Evolutionary conservation across 2,797 vertebrate genomes (phyloP).

Genomic region (Chelidonichthys spinosus): DNA sequence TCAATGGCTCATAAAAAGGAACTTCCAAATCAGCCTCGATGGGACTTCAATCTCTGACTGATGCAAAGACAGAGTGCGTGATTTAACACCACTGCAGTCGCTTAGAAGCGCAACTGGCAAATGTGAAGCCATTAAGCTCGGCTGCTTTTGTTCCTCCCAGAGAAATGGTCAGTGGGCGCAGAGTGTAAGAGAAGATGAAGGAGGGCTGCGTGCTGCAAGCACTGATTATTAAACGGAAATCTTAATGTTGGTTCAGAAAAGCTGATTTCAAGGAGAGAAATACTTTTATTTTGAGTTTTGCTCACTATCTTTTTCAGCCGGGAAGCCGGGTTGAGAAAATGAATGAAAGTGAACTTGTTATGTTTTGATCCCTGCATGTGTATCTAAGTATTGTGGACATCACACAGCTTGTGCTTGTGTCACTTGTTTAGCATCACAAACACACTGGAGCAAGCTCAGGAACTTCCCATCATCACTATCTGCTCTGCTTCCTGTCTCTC

Average conservation of each 20-base stretch:
- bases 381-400: constrained; percentile 8
- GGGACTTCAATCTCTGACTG: constrained; percentile 13
- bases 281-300: background rate
- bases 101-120: background rate
- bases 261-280: background rate
- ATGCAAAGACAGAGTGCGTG: constrained; percentile 2
- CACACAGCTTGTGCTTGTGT: background rate
- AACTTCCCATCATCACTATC: background rate
- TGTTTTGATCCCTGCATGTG: constrained; percentile 5
- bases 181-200: constrained; percentile 11
- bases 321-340: background rate
- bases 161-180: constrained; percentile 10
- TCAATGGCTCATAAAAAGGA: constrained; percentile 3
- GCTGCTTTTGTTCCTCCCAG: constrained; percentile 27
- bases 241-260: constrained; percentile 1
- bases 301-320: background rate
- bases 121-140: constrained; percentile 15
- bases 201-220: constrained; percentile 1
- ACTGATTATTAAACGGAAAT: constrained; percentile 38
- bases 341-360: background rate
- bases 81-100: constrained; percentile 23
- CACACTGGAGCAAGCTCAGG: background rate
- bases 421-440: constrained; percentile 1
- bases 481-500: background rate
- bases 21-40: constrained; percentile 31